These are phyloP conservation scores for Cataglyphis cursor DNA, from an alignment of 2,888 invertebrate species.

Conservation along the genomic window DNA sequence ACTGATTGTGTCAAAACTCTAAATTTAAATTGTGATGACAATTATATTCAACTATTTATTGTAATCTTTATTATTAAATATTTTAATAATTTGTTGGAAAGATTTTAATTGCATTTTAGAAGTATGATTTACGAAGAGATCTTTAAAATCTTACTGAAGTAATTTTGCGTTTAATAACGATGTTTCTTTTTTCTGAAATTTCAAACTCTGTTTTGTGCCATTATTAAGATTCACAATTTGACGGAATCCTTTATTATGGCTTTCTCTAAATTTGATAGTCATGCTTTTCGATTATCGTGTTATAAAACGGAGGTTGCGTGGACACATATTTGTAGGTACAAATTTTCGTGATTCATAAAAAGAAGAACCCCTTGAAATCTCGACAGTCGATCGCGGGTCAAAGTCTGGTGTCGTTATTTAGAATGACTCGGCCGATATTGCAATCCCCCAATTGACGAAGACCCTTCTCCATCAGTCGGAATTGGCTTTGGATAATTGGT, in stretches of 20 bases:
- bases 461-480: slow-evolving; percentile 41
- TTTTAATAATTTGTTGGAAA: neutral
- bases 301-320: slow-evolving; percentile 30
- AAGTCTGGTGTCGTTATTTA: slow-evolving; percentile 71
- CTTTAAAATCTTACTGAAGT: neutral
- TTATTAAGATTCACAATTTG: neutral
- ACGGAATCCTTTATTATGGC: slow-evolving; percentile 6
- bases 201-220: slow-evolving; percentile 3
- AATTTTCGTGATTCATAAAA: slow-evolving; percentile 55
- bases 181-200: neutral
- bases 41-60: neutral
- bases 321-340: slow-evolving; percentile 33
- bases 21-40: neutral
- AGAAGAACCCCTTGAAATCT: slow-evolving; percentile 15
- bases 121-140: neutral
- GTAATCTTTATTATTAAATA: neutral
- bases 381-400: slow-evolving; percentile 55
- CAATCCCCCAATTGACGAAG: slow-evolving; percentile 75
- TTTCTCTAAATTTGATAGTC: slow-evolving; percentile 56
- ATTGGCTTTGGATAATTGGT: slow-evolving; percentile 75
- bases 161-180: neutral
- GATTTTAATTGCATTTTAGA: neutral
- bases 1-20: neutral
- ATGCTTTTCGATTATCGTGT: slow-evolving; percentile 61
- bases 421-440: slow-evolving; percentile 74